Base-by-base conservation (phyloP, 2,888 invertebrate genomes). In the Venustoraphidia nigricollis region DNA sequence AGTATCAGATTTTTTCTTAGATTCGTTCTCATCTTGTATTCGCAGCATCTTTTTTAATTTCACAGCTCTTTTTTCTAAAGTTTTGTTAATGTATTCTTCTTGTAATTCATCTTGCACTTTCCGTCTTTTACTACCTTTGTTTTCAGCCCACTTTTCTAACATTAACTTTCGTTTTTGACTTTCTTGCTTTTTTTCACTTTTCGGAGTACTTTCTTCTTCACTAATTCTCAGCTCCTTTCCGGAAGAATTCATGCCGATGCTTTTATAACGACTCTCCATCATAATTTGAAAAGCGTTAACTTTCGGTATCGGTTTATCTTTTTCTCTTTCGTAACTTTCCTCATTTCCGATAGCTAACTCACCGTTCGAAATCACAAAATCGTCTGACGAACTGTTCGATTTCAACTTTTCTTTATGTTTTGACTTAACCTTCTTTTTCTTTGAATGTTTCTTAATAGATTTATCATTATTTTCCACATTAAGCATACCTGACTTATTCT, bases 191-290 rank as follows among this genome's bases (percentile, higher is more conserved):
- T 50, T 54, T 47, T 54, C 54, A 8, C 41, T 35, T 10, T 38
- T 67, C 52, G 63, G 66, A 53, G 65, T 62, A 46, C 50, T 41
- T 27, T 56, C 50, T 3, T 63, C 58, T 27, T 54, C 51, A 52
- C 65, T 62, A 48, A 54, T 53, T 50, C 61, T 53, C 56, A 60
- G 64, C 43, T 71, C 71, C 64, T 76, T 77, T 0, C 81, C 81
- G 9, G 75, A 73, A 27, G 77, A 74, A 64, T 81, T 82, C 17
- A 65, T 63, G 2, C 81, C 81, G 52, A 81, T 72, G 44, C 70
- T 69, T 60, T 77, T 79, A 58, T 77, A 74, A 53, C 80, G 69
- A 13, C 76, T 76, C 53, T 76, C 76, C 82, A 82, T 82, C 67
- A 82, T 68, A 35, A 81, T 59, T 57, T 77, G 68, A 62, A 82